Evolutionary conservation across 2,888 invertebrate genomes (phyloP).

Genomic region (Ormyrus nitidulus): DNA sequence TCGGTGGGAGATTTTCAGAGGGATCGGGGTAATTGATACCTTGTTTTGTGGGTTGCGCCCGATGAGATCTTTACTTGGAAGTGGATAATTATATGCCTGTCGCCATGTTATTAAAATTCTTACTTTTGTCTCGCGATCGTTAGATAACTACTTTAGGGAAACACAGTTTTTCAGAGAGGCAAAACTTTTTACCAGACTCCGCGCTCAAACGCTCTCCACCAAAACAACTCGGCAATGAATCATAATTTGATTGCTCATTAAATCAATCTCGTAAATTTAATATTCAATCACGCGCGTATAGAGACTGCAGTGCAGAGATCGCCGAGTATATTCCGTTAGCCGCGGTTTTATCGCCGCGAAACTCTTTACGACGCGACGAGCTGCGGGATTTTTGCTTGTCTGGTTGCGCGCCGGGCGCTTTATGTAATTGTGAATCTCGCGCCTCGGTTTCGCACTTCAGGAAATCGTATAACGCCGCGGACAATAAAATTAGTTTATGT

Average conservation of each 20-base stretch:
- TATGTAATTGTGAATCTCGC: conserved; percentile 17
- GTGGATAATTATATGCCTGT: no score
- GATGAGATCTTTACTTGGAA: no score
- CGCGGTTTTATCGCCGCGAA: conserved; percentile 38
- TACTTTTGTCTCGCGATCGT: no score
- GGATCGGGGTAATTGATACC: no score
- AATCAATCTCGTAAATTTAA: conserved; percentile 37
- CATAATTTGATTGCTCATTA: conserved; percentile 47
- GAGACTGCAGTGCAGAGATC: not conserved
- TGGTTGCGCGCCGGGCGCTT: not conserved
- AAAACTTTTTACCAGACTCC: no score
- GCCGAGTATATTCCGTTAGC: conserved; percentile 34
- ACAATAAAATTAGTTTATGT: conserved; percentile 33
- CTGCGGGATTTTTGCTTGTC: conserved; percentile 5
- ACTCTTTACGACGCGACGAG: conserved; percentile 38
- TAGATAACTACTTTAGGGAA: no score
- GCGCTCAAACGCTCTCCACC: not conserved
- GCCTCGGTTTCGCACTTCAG: not conserved
- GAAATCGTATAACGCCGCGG: conserved; percentile 14
- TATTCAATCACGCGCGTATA: conserved; percentile 4
- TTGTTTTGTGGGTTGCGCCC: no score
- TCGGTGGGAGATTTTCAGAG: no score
- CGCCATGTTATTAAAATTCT: no score
- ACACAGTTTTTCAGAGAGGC: no score
- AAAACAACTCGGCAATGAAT: conserved; percentile 19